phyloP scores from a whole-genome alignment of 1,140 invertebrate genomes.

The Lepeophtheirus salmonis region DNA sequence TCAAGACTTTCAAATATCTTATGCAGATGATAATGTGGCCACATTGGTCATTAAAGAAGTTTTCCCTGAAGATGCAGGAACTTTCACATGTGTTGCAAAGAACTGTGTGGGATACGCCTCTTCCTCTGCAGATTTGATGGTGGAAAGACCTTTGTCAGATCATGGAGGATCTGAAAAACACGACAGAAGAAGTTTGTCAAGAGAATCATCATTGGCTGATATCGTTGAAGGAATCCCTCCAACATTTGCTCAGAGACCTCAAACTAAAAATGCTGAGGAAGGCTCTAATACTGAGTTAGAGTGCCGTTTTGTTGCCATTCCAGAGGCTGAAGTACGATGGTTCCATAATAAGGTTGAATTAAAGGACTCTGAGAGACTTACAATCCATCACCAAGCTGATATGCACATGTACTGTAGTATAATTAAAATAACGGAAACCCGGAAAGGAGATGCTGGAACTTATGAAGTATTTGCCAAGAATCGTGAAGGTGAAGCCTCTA shows the following conservation, averaged over 20 bases:
- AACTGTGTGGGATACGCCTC: slow-evolving; percentile 82
- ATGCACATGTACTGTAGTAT: slow-evolving; percentile 73
- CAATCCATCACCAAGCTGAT: slow-evolving; percentile 53
- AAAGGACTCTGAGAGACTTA: slow-evolving; percentile 41
- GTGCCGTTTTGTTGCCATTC: slow-evolving; percentile 63
- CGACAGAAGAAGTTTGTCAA: slow-evolving; percentile 23
- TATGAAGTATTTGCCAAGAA: slow-evolving; percentile 75
- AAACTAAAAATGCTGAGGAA: slow-evolving; percentile 59
- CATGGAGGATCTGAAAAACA: slow-evolving; percentile 57
- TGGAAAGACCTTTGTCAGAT: slow-evolving; percentile 66
- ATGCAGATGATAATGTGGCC: slow-evolving; percentile 64
- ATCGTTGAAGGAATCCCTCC: slow-evolving; percentile 78
- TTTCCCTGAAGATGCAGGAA: slow-evolving; percentile 88
- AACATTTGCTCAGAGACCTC: slow-evolving; percentile 70
- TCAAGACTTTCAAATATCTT: slow-evolving; percentile 59
- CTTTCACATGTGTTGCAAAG: slow-evolving; percentile 87
- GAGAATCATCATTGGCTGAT: slow-evolving; percentile 71
- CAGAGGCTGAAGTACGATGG: slow-evolving; percentile 72
- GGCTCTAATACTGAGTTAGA: slow-evolving; percentile 56
- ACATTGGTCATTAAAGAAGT: slow-evolving; percentile 84
- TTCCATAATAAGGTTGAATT: slow-evolving; percentile 50
- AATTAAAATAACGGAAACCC: slow-evolving; percentile 53
- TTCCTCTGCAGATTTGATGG: slow-evolving; percentile 66
- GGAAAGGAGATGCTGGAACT: slow-evolving; percentile 52
- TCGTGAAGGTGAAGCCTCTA: slow-evolving; percentile 63